These are phyloP conservation scores for Hypomecis punctinalis DNA, from an alignment of 2,888 invertebrate genomes.

Conservation along the genomic window DNA sequence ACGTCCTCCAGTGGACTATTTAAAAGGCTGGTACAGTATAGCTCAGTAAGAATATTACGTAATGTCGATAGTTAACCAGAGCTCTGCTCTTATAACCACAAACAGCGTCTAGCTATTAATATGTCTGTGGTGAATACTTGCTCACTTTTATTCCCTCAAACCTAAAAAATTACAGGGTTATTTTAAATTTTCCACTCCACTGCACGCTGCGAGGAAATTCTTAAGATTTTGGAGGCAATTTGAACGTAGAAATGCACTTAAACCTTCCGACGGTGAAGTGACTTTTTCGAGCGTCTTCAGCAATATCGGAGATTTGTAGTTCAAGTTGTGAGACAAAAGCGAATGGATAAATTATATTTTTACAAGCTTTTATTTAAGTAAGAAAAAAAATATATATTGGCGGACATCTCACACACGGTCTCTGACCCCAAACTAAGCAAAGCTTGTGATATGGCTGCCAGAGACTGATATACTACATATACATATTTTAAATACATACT, in stretches of 20 bases:
- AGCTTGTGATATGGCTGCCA: too few species aligned
- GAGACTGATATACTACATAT: too few species aligned
- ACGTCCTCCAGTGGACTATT: not conserved
- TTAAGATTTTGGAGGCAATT: conserved; percentile 53
- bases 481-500: too few species aligned
- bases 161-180: conserved; percentile 28
- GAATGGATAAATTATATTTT: not conserved
- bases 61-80: too few species aligned
- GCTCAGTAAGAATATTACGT: too few species aligned
- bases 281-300: conserved; percentile 49
- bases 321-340: not conserved
- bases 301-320: conserved; percentile 38
- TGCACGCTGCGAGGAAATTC: conserved; percentile 45
- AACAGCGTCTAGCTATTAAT: too few species aligned
- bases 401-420: too few species aligned
- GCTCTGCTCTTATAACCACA: not conserved
- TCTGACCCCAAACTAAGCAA: too few species aligned
- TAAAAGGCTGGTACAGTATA: not conserved
- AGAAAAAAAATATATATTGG: too few species aligned
- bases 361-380: too few species aligned
- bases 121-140: too few species aligned
- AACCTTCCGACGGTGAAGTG: conserved; percentile 48
- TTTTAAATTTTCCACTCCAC: conserved; percentile 46
- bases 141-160: not conserved
- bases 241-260: conserved; percentile 61